Evolutionary conservation across 2,113 vertebrate genomes (phyloP).

Genomic region (Pachypanchax playfairii): DNA sequence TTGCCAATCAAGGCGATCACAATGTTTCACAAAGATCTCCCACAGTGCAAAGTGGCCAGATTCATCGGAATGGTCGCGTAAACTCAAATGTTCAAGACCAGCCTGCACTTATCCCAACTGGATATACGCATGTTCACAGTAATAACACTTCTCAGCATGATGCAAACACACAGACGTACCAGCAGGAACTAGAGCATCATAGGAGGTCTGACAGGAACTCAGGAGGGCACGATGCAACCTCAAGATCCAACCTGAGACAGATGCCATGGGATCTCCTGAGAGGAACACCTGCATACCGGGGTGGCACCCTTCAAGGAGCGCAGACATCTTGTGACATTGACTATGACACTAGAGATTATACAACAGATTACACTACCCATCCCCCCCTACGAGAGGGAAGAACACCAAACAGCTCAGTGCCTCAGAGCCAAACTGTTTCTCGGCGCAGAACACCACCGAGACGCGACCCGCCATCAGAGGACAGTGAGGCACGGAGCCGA

Average conservation of each 20-base stretch:
- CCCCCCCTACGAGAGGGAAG: slow-evolving; percentile 22
- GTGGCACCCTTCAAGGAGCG: slow-evolving; percentile 9
- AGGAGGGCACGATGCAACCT: not conserved
- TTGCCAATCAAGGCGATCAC: slow-evolving; percentile 8
- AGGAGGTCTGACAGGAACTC: slow-evolving; percentile 24
- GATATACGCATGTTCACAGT: slow-evolving; percentile 59
- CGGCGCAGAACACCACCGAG: slow-evolving; percentile 28
- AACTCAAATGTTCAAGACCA: slow-evolving; percentile 5
- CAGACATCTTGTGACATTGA: not conserved
- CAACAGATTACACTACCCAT: slow-evolving; percentile 43
- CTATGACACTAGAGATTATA: too few species aligned
- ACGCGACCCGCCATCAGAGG: slow-evolving; percentile 17
- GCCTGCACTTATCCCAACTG: slow-evolving; percentile 54
- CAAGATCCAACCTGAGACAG: slow-evolving; percentile 31
- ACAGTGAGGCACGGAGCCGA: slow-evolving; percentile 14
- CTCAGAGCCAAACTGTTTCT: slow-evolving; percentile 6
- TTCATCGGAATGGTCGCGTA: slow-evolving; percentile 2
- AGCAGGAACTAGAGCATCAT: slow-evolving; percentile 8
- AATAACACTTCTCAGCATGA: slow-evolving; percentile 35
- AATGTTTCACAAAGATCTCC: slow-evolving; percentile 33
- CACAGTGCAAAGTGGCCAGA: slow-evolving; percentile 32
- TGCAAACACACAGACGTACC: slow-evolving; percentile 58
- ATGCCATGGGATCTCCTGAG: slow-evolving; percentile 74
- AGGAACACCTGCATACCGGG: slow-evolving; percentile 77
- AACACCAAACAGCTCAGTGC: slow-evolving; percentile 7